phyloP scores from a whole-genome alignment of 2,797 vertebrate species.

The Acanthurus lineatus region DNA sequence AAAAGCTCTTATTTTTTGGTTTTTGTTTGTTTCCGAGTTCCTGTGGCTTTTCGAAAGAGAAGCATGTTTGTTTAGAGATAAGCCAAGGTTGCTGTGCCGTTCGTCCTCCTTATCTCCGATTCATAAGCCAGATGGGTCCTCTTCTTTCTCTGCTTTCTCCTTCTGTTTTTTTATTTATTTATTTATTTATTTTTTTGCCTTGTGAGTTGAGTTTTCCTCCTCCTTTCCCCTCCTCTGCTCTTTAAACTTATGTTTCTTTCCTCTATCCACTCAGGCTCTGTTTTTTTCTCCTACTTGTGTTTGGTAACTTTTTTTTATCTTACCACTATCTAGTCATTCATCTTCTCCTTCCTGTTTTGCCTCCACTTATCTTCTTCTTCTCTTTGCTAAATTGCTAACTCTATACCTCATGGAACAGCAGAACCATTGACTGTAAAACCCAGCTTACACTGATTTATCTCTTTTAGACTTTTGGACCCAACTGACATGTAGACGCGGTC shows the following conservation, averaged over 20 bases:
- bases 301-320: slow-evolving; percentile 1
- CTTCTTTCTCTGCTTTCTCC: slow-evolving; percentile 59
- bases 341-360: slow-evolving; percentile 7
- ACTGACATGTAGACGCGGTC: neutral
- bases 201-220: slow-evolving; percentile 38
- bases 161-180: slow-evolving; percentile 41
- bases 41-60: slow-evolving; percentile 67
- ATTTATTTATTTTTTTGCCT: neutral
- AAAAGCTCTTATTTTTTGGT: slow-evolving; percentile 51
- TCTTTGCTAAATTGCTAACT: neutral
- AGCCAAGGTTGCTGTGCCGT: slow-evolving; percentile 71
- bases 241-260: slow-evolving; percentile 27
- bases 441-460: neutral
- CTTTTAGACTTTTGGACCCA: neutral
- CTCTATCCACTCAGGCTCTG: neutral
- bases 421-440: neutral
- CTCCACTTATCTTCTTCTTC: neutral
- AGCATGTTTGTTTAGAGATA: slow-evolving; percentile 79
- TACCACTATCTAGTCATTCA: slow-evolving; percentile 1
- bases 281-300: neutral
- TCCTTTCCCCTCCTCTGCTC: slow-evolving; percentile 28
- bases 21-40: slow-evolving; percentile 74
- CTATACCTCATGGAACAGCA: neutral
- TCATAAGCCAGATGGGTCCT: slow-evolving; percentile 77
- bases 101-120: slow-evolving; percentile 76